Conservation (phyloP, 2,888 invertebrate species). For the Diachrysia chrysitis region DNA sequence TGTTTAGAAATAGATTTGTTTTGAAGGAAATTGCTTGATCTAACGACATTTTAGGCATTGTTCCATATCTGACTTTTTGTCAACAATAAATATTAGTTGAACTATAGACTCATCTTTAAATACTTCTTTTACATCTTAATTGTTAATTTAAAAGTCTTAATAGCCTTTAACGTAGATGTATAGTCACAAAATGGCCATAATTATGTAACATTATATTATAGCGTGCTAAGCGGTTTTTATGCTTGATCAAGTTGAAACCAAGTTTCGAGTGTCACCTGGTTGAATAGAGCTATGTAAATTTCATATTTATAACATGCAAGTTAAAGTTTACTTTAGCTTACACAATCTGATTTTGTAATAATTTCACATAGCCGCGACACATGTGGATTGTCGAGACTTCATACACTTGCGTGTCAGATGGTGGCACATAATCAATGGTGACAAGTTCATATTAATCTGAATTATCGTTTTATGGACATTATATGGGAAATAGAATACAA, state of each 20-base stretch:
- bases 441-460: constrained; percentile 62
- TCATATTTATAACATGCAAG: constrained; percentile 55
- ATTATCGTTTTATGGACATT: constrained; percentile 44
- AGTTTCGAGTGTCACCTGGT: constrained; percentile 83
- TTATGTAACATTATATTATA: constrained; percentile 77
- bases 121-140: constrained; percentile 15
- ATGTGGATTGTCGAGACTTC: constrained; percentile 68
- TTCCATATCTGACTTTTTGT: background rate
- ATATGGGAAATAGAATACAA: constrained; percentile 38
- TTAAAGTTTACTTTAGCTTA: constrained; percentile 57
- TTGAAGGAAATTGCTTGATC: background rate
- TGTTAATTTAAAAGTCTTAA: constrained; percentile 11
- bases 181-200: constrained; percentile 58
- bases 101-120: background rate
- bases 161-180: constrained; percentile 49
- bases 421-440: constrained; percentile 69
- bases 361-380: constrained; percentile 65
- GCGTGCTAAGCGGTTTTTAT: constrained; percentile 83
- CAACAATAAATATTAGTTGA: constrained; percentile 1
- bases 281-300: constrained; percentile 49
- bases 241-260: constrained; percentile 83
- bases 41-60: background rate
- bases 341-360: constrained; percentile 46
- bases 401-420: constrained; percentile 77
- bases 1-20: constrained; percentile 20